Base-by-base conservation (phyloP, 2,888 invertebrate genomes). In the Rotaria socialis region DNA sequence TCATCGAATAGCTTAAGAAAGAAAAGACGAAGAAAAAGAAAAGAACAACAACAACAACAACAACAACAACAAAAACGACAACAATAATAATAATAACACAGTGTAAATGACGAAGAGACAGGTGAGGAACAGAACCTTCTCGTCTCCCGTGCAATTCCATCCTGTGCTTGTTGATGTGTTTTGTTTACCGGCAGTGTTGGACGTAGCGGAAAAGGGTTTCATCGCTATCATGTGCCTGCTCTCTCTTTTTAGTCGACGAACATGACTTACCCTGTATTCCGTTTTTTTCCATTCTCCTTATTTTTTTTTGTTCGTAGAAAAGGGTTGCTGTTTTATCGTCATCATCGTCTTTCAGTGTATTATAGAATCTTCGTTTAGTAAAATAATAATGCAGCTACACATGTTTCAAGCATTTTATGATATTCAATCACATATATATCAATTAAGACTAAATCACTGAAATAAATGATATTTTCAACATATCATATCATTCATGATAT, bases 251-350 rank as follows among this genome's bases (percentile, higher is more conserved):
- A 19, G 35, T 67, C 67, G 67, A 67, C 67, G 67, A 67, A 67
- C 67, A 67, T 35, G 35, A 67, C 67, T 67, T 67, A 67, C 67
- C 67, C 67, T 67, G 27, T 67, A 41, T 67, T 67, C 67, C 67
- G 67, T 67, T 67, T 67, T 67, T 67, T 67, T 67, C 67, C 67
- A 67, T 67, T 67, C 67, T 67, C 67, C 67, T 67, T 35, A n/a
- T 60, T 55, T 67, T 67, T 67, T 67, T 67, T 67, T 67, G 67
- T 67, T 67, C 35, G 35, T 67, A 27, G 19, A 35, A 67, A 67
- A 67, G 67, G 67, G 67, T 67, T 67, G 67, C 19, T 67, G 67
- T 67, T 67, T 67, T 67, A 67, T 67, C 67, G 67, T 67, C 67
- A 67, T 67, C 67, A 35, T 67, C 67, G 67, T 67, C 27, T 35